Base-by-base conservation (phyloP, 2,888 invertebrate genomes). In the Drosophila mayaguana region DNA sequence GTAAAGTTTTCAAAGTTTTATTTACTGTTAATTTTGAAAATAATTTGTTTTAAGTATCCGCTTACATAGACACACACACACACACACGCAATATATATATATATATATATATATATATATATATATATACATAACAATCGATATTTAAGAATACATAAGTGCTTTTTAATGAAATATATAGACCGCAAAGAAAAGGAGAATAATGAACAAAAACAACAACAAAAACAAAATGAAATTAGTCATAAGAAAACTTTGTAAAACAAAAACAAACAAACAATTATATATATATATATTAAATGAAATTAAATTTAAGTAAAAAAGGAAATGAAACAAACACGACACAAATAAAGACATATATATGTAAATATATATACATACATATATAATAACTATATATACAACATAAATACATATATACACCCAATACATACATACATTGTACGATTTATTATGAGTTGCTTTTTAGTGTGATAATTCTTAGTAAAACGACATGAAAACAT, bases 371-470 rank as follows among this genome's bases (percentile, higher is more conserved):
- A 28, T 12, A 28, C 11, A 48, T 32, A 14, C 36, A 14, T 50
- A 18, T 25, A 25, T 25, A n/a, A 28, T 4, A 48, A 45, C 18
- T 48, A 43, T 57, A 54, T 51, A 59, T 62, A 36, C 28, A 46
- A 28, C 28, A 48, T 48, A 65, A 22, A 55, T 63, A 69, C 22
- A 55, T 12, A 60, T 32, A 70, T n/a, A 70, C n/a, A 53, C 12
- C 12, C 53, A 55, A 64, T 60, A 71, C 46, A 75, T 68, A 20
- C 1, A 55, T 20, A 40, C 3, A 18, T 54, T 78, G 78, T 83
- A 78, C 71, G 75, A 83, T 87, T 83, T 87, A 84, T 84, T 83
- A 84, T 83, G 87, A 87, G 83, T 83, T 83, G 83, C 83, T 84
- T 83, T 83, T 83, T 83, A 83, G 83, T 87, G 83, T 83, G 83